phyloP scores from a whole-genome alignment of 2,888 invertebrate genomes.

The Harpalus rubripes region DNA sequence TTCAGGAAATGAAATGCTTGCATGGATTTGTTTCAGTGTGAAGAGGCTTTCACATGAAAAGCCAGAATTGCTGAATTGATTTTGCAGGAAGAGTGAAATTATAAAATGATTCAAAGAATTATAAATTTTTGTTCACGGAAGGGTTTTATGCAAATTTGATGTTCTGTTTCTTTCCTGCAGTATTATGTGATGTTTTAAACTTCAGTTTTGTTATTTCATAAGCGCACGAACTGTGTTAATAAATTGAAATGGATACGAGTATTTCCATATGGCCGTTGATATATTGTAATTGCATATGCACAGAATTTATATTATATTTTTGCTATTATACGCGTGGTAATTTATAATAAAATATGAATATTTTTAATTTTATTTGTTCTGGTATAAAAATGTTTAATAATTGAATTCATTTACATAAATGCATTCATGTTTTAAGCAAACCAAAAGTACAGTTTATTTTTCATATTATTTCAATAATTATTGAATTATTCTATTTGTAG shows the following conservation, averaged over 20 bases:
- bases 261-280: conserved; percentile 14
- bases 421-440: not conserved
- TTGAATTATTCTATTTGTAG: no score
- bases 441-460: no score
- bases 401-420: not conserved
- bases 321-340: not conserved
- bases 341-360: not conserved
- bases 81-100: conserved; percentile 32
- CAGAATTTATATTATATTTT: not conserved
- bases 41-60: conserved; percentile 16
- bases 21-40: conserved; percentile 17
- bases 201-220: conserved; percentile 39
- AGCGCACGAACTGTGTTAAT: conserved; percentile 5
- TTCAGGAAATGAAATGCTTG: not conserved
- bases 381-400: not conserved
- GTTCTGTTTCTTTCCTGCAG: conserved; percentile 20
- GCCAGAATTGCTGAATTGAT: conserved; percentile 21
- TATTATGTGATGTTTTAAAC: conserved; percentile 32
- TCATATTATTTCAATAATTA: no score
- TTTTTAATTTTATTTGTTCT: not conserved
- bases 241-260: conserved; percentile 34
- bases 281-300: not conserved
- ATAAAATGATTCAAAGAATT: conserved; percentile 45
- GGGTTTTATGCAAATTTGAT: conserved; percentile 33
- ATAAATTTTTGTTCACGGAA: conserved; percentile 20